Evolutionary conservation across 2,888 invertebrate species (phyloP).

Genomic region (Cantharis flavilabris): DNA sequence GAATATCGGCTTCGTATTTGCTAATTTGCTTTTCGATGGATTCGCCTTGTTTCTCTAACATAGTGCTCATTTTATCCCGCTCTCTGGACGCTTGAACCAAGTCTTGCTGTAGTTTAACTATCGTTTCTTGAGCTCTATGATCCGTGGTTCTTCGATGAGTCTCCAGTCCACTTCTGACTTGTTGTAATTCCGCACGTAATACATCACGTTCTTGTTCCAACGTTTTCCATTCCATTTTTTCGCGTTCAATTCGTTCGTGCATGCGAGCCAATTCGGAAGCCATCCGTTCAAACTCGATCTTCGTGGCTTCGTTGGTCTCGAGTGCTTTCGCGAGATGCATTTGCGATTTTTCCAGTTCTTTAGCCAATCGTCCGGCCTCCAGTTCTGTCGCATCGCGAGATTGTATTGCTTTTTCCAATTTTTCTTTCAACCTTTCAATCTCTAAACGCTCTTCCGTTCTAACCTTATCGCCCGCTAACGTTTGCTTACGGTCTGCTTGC

Average conservation of each 20-base stretch:
- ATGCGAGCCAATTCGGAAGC: conserved; percentile 79
- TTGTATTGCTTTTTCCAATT: conserved; percentile 82
- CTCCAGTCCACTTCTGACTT: conserved; percentile 66
- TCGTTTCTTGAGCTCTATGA: conserved; percentile 72
- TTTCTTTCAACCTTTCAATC: conserved; percentile 82
- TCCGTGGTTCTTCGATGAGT: conserved; percentile 69
- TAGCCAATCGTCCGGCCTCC: conserved; percentile 81
- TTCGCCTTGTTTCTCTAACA: conserved; percentile 77
- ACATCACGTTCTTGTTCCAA: conserved; percentile 77
- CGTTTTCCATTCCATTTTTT: conserved; percentile 70
- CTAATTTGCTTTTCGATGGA: conserved; percentile 85
- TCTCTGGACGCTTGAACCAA: conserved; percentile 72
- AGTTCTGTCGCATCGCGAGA: conserved; percentile 82
- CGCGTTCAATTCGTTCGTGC: conserved; percentile 78
- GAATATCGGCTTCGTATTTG: conserved; percentile 83
- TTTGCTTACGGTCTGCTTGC: conserved; percentile 66
- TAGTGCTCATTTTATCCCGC: conserved; percentile 76
- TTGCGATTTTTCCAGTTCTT: conserved; percentile 85
- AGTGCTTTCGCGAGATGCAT: conserved; percentile 82
- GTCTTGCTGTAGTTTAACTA: conserved; percentile 74
- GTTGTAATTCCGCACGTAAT: conserved; percentile 70
- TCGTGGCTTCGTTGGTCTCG: conserved; percentile 80
- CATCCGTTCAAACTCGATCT: conserved; percentile 85
- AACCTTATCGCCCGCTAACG: conserved; percentile 66
- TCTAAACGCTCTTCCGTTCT: conserved; percentile 74